Base-by-base conservation (phyloP, 30 jellyfish, hydroid and myxozoan species). In the Phacellophora camtschatica region DNA sequence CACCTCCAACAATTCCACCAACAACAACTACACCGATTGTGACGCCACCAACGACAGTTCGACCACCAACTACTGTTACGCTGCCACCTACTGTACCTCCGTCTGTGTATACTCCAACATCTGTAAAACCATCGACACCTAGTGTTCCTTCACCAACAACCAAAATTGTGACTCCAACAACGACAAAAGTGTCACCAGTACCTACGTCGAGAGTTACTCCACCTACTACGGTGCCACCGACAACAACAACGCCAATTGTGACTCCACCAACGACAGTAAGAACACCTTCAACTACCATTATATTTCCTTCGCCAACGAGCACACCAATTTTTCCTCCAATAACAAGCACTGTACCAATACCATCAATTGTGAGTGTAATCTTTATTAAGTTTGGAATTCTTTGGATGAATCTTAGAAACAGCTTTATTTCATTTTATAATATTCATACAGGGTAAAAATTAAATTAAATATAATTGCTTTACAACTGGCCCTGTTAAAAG, bases 81-180 rank as follows among this genome's bases (percentile, higher is more conserved):
- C 55, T 55, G 0, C 71, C 84, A 22, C 74, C 90, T 11, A 37
- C 90, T 10, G 16, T 85, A n/a, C n/a, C n/a, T n/a, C n/a, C n/a
- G n/a, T n/a, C n/a, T n/a, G n/a, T n/a, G n/a, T n/a, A n/a, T n/a
- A n/a, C n/a, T 16, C 34, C 75, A 15, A 11, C 63, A 8, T 15
- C 13, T 43, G 75, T 39, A 7, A 43, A 72, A 0, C 49, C 69
- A 37, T 53, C 71, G 49, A 7, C 85, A 5, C 67, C 87, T 5
- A 35, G 71, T 15, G 24, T 63, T 18, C 68, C 32, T 30, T 48
- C 59, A 30, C 79, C 86, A 12, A 25, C 91, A 22, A 57, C 81
- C 5, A 23, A 55, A 18, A 39, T 32, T n/a, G 83, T 43, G 3
- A 23, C 35, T 5, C 86, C 83, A 32, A 32, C 45, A 50, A 74